Percentiles rank a stretch among this genome's conserved stretches.
These are phyloP conservation scores for Venturia canescens DNA, from an alignment of 1,140 invertebrate species.

Conservation along the genomic window DNA sequence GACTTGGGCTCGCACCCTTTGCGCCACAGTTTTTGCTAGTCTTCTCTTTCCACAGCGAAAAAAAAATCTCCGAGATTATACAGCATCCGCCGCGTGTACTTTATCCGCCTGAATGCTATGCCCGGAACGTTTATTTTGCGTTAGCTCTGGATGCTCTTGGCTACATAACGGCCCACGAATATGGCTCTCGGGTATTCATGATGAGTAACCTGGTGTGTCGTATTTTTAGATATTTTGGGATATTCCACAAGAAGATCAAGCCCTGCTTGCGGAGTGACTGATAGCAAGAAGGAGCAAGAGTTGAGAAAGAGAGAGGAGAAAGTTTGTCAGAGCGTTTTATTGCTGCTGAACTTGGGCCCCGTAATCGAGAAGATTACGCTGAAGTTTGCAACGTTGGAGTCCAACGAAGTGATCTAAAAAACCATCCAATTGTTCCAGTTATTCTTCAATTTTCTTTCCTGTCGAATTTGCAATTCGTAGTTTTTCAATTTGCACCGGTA, in stretches of 20 bases:
- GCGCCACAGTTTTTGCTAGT: background rate
- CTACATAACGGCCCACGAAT: background rate
- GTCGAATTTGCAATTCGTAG: too few species aligned
- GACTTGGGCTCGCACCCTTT: background rate
- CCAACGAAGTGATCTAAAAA: too few species aligned
- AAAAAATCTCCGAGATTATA: background rate
- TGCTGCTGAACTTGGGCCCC: too few species aligned
- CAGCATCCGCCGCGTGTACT: background rate
- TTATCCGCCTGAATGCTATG: background rate
- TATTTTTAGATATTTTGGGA: background rate
- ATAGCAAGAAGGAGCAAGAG: too few species aligned
- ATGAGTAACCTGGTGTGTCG: background rate
- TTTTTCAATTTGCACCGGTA: too few species aligned
- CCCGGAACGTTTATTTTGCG: background rate
- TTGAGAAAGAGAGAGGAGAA: too few species aligned
- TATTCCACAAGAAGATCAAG: background rate
- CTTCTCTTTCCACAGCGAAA: background rate
- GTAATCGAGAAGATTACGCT: too few species aligned
- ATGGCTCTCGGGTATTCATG: background rate
- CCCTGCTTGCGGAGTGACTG: too few species aligned
- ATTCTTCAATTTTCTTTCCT: too few species aligned
- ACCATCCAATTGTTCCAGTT: too few species aligned
- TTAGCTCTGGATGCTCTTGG: background rate
- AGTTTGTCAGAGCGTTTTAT: too few species aligned
- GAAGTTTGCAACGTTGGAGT: too few species aligned